phyloP scores from a whole-genome alignment of 2,797 vertebrate species.

The Sphenopsis melanotis region DNA sequence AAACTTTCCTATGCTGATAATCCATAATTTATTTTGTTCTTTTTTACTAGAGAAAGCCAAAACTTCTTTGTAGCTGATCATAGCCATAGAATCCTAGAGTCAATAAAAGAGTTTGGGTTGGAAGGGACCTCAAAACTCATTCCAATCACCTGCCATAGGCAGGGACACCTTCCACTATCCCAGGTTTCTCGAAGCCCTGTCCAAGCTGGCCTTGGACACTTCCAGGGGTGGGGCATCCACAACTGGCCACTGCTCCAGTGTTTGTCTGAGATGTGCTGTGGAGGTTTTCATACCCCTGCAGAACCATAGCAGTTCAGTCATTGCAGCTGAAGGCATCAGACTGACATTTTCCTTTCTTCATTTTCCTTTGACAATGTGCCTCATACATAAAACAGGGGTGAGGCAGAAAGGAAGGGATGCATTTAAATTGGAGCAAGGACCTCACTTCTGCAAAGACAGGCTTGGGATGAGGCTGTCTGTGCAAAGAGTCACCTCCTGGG shows the following conservation, averaged over 20 bases:
- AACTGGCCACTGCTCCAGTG: neutral
- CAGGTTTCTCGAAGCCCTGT: neutral
- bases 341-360: neutral
- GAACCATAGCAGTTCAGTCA: neutral
- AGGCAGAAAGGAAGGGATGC: neutral
- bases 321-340: neutral
- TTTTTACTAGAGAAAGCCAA: neutral
- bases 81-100: neutral
- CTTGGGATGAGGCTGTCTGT: neutral
- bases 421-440: neutral
- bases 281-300: neutral
- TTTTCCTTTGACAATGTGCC: neutral
- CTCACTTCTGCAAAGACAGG: neutral
- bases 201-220: neutral
- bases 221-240: neutral
- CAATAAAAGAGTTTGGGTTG: neutral
- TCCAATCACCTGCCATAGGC: neutral
- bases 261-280: neutral
- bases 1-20: neutral
- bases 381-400: neutral
- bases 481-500: neutral
- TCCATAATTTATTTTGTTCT: neutral
- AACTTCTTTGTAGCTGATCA: neutral
- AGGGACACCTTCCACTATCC: neutral
- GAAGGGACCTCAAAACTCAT: neutral